Percentiles rank a stretch among this genome's conserved stretches.
phyloP scores from a whole-genome alignment of 1,140 invertebrate species.

The Conus betulinus region DNA sequence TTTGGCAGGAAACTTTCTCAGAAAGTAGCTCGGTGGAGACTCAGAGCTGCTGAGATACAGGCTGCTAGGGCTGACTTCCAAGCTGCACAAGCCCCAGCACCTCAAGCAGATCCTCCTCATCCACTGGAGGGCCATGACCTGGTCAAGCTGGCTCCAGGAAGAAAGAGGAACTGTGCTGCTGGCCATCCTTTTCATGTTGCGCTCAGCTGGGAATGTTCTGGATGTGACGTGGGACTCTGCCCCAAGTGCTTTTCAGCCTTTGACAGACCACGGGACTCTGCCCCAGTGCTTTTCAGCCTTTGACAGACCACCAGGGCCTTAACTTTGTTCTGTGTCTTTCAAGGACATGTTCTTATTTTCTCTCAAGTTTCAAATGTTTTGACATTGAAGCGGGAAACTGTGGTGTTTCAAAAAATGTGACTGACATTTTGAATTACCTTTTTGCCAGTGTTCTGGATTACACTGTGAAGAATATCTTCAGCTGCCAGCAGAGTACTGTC shows the following conservation, averaged over 20 bases:
- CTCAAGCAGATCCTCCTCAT: neutral
- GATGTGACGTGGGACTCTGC: slow-evolving; percentile 13
- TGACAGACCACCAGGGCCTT: neutral
- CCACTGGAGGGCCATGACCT: neutral
- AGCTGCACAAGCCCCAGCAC: too few species aligned
- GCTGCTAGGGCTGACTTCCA: neutral
- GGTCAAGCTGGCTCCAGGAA: slow-evolving; percentile 8
- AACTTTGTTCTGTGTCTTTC: too few species aligned
- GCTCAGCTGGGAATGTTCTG: slow-evolving; percentile 2
- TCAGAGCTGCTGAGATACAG: neutral
- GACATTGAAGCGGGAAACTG: neutral
- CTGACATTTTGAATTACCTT: too few species aligned
- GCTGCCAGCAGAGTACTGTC: too few species aligned
- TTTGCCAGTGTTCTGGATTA: too few species aligned
- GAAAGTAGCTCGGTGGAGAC: too few species aligned
- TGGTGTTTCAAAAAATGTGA: too few species aligned
- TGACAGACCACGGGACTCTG: slow-evolving; percentile 1
- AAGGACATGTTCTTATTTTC: too few species aligned
- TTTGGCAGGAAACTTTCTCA: too few species aligned
- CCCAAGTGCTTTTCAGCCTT: neutral
- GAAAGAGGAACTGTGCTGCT: neutral
- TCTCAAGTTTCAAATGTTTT: too few species aligned
- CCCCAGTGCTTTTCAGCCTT: too few species aligned
- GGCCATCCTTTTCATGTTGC: neutral
- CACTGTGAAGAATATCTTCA: too few species aligned